These are phyloP conservation scores for Meiosimyza decipiens DNA, from an alignment of 2,888 invertebrate species.

Conservation along the genomic window DNA sequence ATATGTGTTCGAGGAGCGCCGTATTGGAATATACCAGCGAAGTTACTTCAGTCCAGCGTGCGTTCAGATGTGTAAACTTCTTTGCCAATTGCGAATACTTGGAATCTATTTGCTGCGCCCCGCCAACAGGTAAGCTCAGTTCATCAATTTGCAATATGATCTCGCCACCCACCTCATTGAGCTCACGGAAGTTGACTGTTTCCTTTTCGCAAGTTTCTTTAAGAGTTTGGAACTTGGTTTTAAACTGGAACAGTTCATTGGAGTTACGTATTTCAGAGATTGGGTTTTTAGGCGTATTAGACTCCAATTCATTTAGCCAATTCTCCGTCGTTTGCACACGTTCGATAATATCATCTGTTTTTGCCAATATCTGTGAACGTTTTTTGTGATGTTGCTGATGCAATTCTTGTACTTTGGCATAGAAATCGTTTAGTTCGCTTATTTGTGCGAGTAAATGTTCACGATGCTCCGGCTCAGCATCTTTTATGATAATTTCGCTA, in stretches of 20 bases:
- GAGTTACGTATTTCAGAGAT: slow-evolving; percentile 73
- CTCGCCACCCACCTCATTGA: slow-evolving; percentile 78
- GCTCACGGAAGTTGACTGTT: slow-evolving; percentile 74
- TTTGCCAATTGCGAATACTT: slow-evolving; percentile 73
- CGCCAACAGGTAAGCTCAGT: slow-evolving; percentile 49
- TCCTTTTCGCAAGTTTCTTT: slow-evolving; percentile 79
- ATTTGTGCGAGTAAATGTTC: slow-evolving; percentile 57
- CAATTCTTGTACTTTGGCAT: slow-evolving; percentile 57
- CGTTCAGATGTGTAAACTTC: slow-evolving; percentile 76
- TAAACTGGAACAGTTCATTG: slow-evolving; percentile 77
- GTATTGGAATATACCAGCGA: slow-evolving; percentile 77
- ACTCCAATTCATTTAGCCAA: slow-evolving; percentile 75
- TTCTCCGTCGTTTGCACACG: slow-evolving; percentile 65
- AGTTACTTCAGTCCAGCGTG: slow-evolving; percentile 78
- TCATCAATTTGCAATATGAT: slow-evolving; percentile 72
- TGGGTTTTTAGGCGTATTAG: slow-evolving; percentile 72
- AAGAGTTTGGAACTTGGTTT: slow-evolving; percentile 76
- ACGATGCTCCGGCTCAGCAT: slow-evolving; percentile 58
- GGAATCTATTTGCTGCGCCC: slow-evolving; percentile 48
- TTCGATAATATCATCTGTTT: slow-evolving; percentile 59
- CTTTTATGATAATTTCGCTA: slow-evolving; percentile 64
- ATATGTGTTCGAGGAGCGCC: slow-evolving; percentile 77
- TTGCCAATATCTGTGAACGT: slow-evolving; percentile 55
- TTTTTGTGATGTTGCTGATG: slow-evolving; percentile 58
- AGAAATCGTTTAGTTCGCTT: slow-evolving; percentile 59